Base-by-base conservation (phyloP, 1,140 invertebrate genomes). In the Adelges cooleyi region DNA sequence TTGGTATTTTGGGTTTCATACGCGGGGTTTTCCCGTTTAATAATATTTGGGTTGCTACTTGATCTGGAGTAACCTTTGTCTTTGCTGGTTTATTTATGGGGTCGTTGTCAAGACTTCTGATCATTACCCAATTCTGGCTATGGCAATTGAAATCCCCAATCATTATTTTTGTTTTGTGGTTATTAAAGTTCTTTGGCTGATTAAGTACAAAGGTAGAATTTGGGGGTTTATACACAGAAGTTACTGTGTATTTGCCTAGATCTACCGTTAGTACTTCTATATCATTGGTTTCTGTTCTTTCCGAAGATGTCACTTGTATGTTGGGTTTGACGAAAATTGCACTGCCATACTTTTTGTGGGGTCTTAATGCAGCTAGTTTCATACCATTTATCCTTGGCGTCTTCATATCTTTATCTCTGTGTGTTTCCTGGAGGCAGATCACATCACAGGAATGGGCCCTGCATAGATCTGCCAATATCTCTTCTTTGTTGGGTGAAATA, bases 301-400 rank as follows among this genome's bases (percentile, higher is more conserved):
- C 46, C 10, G 11, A 48, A 11, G 49, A n/a, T 51, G 18, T 51
- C 8, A 51, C 27, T 10, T 29, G 11, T 33, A 51, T 51, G 25
- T 23, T 33, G 49, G 25, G 15, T 33, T 51, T 51, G 6, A 10
- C 10, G 20, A 27, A 51, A 33, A 33, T 51, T 33, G 25, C 15
- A 25, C 27, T 33, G 9, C 25, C 27, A 25, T 51, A 51, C 27
- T 51, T n/a, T n/a, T n/a, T n/a, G n/a, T n/a, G n/a, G n/a, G n/a
- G n/a, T 51, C 18, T 38, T 42, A 23, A 10, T 56, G 40, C 53
- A 18, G 40, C 36, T 42, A 67, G 22, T 20, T 18, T 67, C 66
- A 67, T 67, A 18, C 66, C 66, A 48, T 56, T 23, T 49, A 67
- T 56, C 22, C 40, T 56, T 15, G 66, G 66, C 29, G 22, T 59